Evolutionary conservation across 2,113 vertebrate species (phyloP).

Genomic region (Bufo gargarizans): DNA sequence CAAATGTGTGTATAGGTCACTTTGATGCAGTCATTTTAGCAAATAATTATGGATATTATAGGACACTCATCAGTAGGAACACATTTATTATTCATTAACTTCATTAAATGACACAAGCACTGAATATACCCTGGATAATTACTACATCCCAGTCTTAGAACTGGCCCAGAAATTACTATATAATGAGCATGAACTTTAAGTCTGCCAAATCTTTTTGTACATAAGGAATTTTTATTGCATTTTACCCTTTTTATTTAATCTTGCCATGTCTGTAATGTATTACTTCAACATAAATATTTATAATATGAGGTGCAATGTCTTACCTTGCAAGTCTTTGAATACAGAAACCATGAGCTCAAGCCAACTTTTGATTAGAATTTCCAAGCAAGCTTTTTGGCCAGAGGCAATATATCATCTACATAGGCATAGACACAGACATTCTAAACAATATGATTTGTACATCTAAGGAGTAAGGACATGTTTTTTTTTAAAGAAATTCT

Average conservation of each 20-base stretch:
- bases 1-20: background rate
- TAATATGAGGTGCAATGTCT: conserved; percentile 11
- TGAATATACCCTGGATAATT: conserved; percentile 36
- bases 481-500: background rate
- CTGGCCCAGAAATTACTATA: background rate
- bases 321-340: conserved; percentile 18
- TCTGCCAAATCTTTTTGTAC: conserved; percentile 20
- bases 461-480: background rate
- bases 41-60: conserved; percentile 5
- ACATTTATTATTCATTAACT: conserved; percentile 38
- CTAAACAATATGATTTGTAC: background rate
- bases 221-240: background rate
- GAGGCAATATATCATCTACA: background rate
- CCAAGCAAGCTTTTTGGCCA: background rate
- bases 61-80: background rate
- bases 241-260: conserved; percentile 24
- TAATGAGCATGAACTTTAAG: conserved; percentile 40
- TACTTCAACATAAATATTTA: conserved; percentile 13
- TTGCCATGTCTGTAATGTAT: conserved; percentile 6
- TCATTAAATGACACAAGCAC: background rate
- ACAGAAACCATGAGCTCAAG: background rate
- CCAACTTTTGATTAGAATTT: conserved; percentile 14
- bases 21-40: background rate
- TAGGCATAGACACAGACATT: background rate
- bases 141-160: conserved; percentile 5